Evolutionary conservation across 1,140 invertebrate species (phyloP).

Genomic region (Aphelenchoides besseyi): DNA sequence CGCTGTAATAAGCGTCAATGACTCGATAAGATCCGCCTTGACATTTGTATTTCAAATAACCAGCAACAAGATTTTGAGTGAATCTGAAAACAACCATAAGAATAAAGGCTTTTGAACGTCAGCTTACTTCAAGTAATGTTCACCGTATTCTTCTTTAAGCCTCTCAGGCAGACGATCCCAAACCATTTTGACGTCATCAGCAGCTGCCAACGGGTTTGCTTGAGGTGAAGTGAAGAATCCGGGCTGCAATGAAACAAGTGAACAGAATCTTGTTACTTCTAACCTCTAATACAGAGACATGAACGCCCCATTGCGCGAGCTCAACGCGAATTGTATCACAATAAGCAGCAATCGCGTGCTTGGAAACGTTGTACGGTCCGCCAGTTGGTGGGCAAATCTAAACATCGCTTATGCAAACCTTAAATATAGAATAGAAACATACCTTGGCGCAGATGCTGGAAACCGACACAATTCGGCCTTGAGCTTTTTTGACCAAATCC

Average conservation of each 20-base stretch:
- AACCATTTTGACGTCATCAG: conserved; percentile 23
- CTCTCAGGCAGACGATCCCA: conserved; percentile 23
- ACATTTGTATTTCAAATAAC: conserved; percentile 24
- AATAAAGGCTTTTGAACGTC: too few species aligned
- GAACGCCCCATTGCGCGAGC: conserved; percentile 22
- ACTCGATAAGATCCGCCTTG: conserved; percentile 13
- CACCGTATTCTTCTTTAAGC: conserved; percentile 29
- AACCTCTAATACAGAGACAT: conserved; percentile 21
- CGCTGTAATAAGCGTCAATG: conserved; percentile 23
- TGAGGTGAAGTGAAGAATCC: conserved; percentile 27
- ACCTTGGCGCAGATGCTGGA: conserved; percentile 32
- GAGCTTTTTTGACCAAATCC: conserved; percentile 30
- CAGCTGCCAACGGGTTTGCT: conserved; percentile 18
- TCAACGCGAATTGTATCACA: conserved; percentile 28
- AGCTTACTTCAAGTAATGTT: conserved; percentile 26
- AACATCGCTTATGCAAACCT: neutral
- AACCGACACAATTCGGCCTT: conserved; percentile 30
- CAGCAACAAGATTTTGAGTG: conserved; percentile 23
- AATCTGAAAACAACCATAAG: too few species aligned
- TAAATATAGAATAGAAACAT: neutral
- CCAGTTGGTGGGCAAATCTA: neutral
- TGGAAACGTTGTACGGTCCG: conserved; percentile 29
- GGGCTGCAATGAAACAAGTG: conserved; percentile 2
- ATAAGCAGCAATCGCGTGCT: conserved; percentile 34
- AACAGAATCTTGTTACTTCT: too few species aligned